phyloP scores from a whole-genome alignment of 2,797 vertebrate genomes.

The Danio choprae region DNA sequence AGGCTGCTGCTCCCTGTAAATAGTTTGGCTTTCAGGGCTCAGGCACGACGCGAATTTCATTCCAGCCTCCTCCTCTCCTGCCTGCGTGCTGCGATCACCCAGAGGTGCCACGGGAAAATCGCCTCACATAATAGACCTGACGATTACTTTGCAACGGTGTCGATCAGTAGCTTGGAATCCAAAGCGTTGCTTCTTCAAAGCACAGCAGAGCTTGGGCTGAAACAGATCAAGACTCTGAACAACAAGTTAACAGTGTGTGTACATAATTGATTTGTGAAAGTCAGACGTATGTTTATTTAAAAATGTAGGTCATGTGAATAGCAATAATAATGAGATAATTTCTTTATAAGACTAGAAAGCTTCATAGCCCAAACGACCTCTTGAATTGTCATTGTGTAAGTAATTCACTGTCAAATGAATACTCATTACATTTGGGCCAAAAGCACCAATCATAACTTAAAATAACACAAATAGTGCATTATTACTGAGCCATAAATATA shows the following conservation, averaged over 20 bases:
- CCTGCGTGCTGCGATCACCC: constrained; percentile 65
- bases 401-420: constrained; percentile 61
- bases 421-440: constrained; percentile 66
- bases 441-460: constrained; percentile 68
- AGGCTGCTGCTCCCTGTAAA: constrained; percentile 79
- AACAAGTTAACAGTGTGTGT: background rate
- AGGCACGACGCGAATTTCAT: constrained; percentile 73
- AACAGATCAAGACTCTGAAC: constrained; percentile 29
- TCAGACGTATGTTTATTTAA: background rate
- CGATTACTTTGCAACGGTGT: constrained; percentile 77
- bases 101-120: constrained; percentile 70
- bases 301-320: background rate
- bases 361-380: background rate
- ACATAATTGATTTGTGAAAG: constrained; percentile 13
- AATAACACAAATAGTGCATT: constrained; percentile 53
- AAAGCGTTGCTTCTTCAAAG: constrained; percentile 65
- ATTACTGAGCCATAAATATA: constrained; percentile 71
- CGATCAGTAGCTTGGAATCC: constrained; percentile 70
- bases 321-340: background rate
- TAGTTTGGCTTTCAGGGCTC: constrained; percentile 77
- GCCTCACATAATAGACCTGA: constrained; percentile 77
- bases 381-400: background rate
- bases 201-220: constrained; percentile 45
- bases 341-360: background rate
- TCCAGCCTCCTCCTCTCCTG: constrained; percentile 66